Percentiles rank a stretch among this genome's conserved stretches.
Evolutionary conservation across 2,797 vertebrate genomes (phyloP).

Genomic region (Gymnoscopelus braueri): DNA sequence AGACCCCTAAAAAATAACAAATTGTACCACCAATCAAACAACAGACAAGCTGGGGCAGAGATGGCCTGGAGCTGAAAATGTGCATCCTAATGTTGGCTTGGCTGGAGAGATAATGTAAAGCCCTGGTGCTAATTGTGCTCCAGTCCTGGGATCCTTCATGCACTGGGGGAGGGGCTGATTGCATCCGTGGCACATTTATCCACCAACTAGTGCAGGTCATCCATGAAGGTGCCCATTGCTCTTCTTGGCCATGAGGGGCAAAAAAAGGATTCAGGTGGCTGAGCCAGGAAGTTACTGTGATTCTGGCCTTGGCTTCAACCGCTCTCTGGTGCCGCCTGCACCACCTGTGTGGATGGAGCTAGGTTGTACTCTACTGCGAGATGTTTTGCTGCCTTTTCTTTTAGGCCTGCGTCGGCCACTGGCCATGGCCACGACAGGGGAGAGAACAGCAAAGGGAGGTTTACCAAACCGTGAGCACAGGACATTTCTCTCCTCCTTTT

Average conservation of each 20-base stretch:
- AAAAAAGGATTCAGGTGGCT: conserved; percentile 65
- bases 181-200: conserved; percentile 97
- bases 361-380: conserved; percentile 87
- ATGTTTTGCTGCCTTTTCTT: conserved; percentile 89
- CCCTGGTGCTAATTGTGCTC: conserved; percentile 56
- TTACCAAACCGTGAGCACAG: conserved; percentile 89
- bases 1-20: too few species aligned
- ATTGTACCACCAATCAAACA: too few species aligned
- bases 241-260: conserved; percentile 76
- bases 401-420: conserved; percentile 90
- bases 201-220: conserved; percentile 93
- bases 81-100: conserved; percentile 92
- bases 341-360: conserved; percentile 84
- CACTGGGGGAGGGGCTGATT: conserved; percentile 87
- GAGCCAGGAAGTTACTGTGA: conserved; percentile 61
- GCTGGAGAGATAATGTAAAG: conserved; percentile 71
- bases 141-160: conserved; percentile 86
- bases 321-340: conserved; percentile 83
- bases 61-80: conserved; percentile 92
- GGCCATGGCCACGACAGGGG: conserved; percentile 87
- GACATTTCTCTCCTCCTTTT: conserved; percentile 92
- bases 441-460: conserved; percentile 84
- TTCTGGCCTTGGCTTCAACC: conserved; percentile 81
- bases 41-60: conserved; percentile 79
- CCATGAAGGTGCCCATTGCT: conserved; percentile 93